These are phyloP conservation scores for Nerophis ophidion DNA, from an alignment of 2,113 vertebrate genomes.

Conservation along the genomic window DNA sequence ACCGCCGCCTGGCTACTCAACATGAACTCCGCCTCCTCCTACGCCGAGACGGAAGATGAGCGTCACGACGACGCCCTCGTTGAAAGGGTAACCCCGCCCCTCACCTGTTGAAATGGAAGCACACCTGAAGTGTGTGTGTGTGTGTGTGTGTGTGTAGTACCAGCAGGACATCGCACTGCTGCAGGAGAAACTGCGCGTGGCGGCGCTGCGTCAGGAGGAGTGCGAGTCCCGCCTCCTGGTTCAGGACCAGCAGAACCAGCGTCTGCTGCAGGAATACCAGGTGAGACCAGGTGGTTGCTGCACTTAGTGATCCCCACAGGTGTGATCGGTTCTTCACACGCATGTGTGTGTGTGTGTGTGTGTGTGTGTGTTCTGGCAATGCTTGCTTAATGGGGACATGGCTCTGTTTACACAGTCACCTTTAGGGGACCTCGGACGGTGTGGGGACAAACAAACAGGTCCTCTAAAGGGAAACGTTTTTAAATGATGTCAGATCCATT, in stretches of 20 bases:
- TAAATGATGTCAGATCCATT: too few relatives aligned
- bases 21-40: constrained; percentile 87
- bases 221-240: constrained; percentile 87
- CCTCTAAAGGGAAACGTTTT: too few relatives aligned
- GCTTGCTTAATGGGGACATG: too few relatives aligned
- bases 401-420: too few relatives aligned
- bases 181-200: constrained; percentile 90
- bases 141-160: constrained; percentile 65
- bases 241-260: constrained; percentile 94
- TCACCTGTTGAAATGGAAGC: not conserved
- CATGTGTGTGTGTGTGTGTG: too few relatives aligned
- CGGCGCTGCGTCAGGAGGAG: constrained; percentile 88
- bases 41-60: constrained; percentile 88
- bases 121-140: not conserved
- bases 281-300: constrained; percentile 13
- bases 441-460: too few relatives aligned
- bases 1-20: constrained; percentile 98
- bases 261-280: constrained; percentile 94
- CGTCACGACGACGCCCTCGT: constrained; percentile 79
- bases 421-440: too few relatives aligned
- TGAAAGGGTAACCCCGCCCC: constrained; percentile 79
- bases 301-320: too few relatives aligned
- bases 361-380: too few relatives aligned
- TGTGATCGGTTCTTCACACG: too few relatives aligned
- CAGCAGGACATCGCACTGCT: constrained; percentile 90